Evolutionary conservation across 1,140 invertebrate species (phyloP).

Genomic region (Calephelis virginiensis): DNA sequence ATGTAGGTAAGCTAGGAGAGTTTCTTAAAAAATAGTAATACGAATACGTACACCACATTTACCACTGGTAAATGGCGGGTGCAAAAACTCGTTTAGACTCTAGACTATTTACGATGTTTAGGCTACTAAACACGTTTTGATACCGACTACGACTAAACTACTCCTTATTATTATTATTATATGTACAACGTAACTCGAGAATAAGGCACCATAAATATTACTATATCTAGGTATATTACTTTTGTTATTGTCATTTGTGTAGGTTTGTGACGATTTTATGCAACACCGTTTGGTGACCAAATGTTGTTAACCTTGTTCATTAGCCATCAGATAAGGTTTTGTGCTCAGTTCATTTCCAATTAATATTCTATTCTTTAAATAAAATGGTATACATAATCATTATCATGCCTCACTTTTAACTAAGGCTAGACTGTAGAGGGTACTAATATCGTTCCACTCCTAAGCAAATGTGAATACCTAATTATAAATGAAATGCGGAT

Average conservation of each 20-base stretch:
- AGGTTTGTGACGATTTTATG: not conserved
- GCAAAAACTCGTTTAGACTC: not conserved
- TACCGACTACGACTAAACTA: not conserved
- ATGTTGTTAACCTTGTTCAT: not conserved
- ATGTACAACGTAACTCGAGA: constrained; percentile 40
- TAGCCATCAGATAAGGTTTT: not conserved
- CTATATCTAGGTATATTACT: constrained; percentile 1
- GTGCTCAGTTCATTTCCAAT: too few species aligned
- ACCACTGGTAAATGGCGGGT: not conserved
- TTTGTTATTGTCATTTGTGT: not conserved
- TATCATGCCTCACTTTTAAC: too few species aligned
- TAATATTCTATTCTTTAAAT: too few species aligned
- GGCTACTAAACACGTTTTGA: not conserved
- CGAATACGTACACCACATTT: not conserved
- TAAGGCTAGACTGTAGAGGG: too few species aligned
- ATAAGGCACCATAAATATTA: constrained; percentile 36
- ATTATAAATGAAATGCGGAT: too few species aligned
- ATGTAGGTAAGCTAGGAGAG: constrained; percentile 1
- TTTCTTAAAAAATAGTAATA: not conserved
- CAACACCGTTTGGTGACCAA: too few species aligned
- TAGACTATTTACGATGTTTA: not conserved
- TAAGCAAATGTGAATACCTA: too few species aligned
- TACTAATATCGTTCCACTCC: too few species aligned
- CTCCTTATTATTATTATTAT: constrained; percentile 1
- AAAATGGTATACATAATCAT: too few species aligned